phyloP scores from a whole-genome alignment of 2,888 invertebrate species.

The Melipona beecheii region DNA sequence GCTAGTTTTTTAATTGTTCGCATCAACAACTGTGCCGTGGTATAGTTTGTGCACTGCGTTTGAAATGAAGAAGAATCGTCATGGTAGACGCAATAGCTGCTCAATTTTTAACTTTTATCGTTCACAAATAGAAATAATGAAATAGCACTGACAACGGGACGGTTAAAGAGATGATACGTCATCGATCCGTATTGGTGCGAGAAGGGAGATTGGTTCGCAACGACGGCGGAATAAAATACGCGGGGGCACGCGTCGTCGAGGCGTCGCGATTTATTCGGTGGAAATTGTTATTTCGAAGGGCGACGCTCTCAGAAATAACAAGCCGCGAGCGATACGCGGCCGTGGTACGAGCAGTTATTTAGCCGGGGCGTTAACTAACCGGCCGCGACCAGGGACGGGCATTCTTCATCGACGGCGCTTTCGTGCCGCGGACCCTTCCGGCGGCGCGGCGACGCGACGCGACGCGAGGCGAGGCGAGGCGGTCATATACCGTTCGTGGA shows the following conservation, averaged over 20 bases:
- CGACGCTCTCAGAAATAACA: slow-evolving; percentile 42
- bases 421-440: slow-evolving; percentile 38
- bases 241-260: slow-evolving; percentile 16
- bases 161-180: background rate
- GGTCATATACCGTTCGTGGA: slow-evolving; percentile 46
- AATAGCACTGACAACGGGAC: too few relatives aligned
- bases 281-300: slow-evolving; percentile 51
- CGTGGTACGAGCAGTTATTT: slow-evolving; percentile 37
- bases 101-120: too few relatives aligned
- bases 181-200: background rate
- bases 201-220: background rate
- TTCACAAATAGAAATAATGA: too few relatives aligned
- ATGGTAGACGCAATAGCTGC: too few relatives aligned
- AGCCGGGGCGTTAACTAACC: slow-evolving; percentile 51
- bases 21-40: background rate
- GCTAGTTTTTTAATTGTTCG: background rate
- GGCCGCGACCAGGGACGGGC: slow-evolving; percentile 22
- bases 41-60: too few relatives aligned
- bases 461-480: background rate
- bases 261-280: slow-evolving; percentile 24
- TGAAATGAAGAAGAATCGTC: too few relatives aligned
- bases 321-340: slow-evolving; percentile 9
- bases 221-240: background rate
- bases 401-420: slow-evolving; percentile 53
- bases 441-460: background rate